Evolutionary conservation across 2,113 vertebrate species (phyloP).

Genomic region (Gallinago media): DNA sequence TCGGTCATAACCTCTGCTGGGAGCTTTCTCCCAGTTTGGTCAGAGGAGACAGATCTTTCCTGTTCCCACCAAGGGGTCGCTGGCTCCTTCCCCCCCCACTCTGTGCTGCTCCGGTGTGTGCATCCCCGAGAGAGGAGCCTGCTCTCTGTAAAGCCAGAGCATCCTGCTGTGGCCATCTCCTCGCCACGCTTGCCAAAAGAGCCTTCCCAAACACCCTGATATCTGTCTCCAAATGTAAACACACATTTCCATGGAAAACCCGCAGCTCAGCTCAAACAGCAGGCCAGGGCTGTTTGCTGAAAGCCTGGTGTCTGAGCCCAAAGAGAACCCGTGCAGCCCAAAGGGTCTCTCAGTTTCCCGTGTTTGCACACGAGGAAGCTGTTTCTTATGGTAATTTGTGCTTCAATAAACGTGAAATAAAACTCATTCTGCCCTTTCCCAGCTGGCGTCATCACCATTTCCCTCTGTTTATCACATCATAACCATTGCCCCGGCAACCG

Average conservation of each 20-base stretch:
- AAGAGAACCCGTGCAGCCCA: neutral
- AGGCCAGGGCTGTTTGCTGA: neutral
- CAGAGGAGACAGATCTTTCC: neutral
- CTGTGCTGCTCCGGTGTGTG: accelerated
- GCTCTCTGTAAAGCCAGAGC: neutral
- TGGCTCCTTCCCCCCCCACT: neutral
- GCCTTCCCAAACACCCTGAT: neutral
- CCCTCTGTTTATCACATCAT: conserved; percentile 46
- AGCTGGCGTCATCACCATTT: conserved; percentile 23
- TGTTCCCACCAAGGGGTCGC: accelerated
- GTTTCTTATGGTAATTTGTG: conserved; percentile 55
- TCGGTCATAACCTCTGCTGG: neutral
- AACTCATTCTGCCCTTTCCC: conserved; percentile 45
- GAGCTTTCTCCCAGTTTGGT: neutral
- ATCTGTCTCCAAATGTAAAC: neutral
- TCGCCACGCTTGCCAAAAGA: neutral
- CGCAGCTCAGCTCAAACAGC: neutral
- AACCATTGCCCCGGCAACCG: conserved; percentile 13
- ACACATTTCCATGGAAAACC: neutral
- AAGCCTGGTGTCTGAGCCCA: neutral
- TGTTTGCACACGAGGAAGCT: neutral
- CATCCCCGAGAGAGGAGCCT: neutral
- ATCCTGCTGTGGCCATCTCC: neutral
- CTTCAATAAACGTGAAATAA: conserved; percentile 39
- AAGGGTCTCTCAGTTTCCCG: neutral